These are phyloP conservation scores for Eledona agricola DNA, from an alignment of 2,888 invertebrate species.

Conservation along the genomic window DNA sequence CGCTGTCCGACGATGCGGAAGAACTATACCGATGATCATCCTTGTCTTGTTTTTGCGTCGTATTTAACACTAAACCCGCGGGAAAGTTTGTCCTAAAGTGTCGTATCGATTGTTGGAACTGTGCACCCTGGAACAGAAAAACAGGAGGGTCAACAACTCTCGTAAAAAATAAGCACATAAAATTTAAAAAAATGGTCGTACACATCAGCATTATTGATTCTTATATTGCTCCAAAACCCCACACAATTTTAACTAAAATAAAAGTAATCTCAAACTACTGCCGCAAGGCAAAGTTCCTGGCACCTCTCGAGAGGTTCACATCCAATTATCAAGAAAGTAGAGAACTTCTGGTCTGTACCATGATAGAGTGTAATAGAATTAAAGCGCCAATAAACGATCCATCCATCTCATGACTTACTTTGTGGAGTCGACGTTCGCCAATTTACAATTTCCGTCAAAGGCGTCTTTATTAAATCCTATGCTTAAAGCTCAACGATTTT, in stretches of 20 bases:
- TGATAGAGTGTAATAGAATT: no score
- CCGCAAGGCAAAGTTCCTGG: slow-evolving; percentile 2
- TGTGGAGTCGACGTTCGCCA: no score
- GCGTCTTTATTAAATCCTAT: no score
- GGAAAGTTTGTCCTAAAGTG: slow-evolving; percentile 53
- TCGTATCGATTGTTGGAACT: slow-evolving; percentile 45
- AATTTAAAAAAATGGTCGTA: no score
- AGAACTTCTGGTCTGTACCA: no score
- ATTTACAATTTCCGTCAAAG: no score
- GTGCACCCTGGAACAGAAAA: slow-evolving; percentile 49
- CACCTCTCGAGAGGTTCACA: slow-evolving; percentile 6
- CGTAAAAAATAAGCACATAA: neutral
- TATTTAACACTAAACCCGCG: slow-evolving; percentile 46
- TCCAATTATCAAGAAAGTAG: slow-evolving; percentile 19
- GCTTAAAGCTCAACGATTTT: no score
- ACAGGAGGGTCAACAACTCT: neutral
- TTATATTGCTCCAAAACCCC: no score
- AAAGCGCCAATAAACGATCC: no score
- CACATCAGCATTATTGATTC: no score
- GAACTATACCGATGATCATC: slow-evolving; percentile 18
- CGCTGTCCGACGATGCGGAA: slow-evolving; percentile 52
- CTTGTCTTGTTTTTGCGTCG: slow-evolving; percentile 34
- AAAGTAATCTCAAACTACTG: slow-evolving; percentile 7
- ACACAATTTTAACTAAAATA: neutral
- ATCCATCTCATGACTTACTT: no score